These are phyloP conservation scores for Pterocles burchelli DNA, from an alignment of 2,113 vertebrate genomes.

Conservation along the genomic window DNA sequence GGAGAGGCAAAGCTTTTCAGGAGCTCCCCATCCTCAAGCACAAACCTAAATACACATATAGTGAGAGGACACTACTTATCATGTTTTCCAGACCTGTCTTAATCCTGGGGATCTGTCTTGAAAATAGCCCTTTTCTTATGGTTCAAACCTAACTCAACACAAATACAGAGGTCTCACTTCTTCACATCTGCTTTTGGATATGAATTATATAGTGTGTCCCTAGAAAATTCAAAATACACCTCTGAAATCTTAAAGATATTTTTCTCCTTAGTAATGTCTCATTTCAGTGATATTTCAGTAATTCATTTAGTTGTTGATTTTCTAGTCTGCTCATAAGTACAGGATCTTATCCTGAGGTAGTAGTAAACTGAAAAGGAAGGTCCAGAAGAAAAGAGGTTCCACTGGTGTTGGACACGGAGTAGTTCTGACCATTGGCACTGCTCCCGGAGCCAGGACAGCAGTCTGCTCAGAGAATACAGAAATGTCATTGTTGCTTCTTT, in stretches of 20 bases:
- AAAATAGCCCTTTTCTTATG: background rate
- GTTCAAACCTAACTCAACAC: background rate
- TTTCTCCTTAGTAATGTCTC: background rate
- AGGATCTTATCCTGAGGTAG: background rate
- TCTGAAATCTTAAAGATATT: background rate
- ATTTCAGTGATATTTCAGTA: background rate
- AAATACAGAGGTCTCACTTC: background rate
- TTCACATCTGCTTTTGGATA: background rate
- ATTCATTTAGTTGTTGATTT: background rate
- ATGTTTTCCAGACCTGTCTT: background rate
- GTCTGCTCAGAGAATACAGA: background rate
- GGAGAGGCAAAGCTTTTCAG: background rate
- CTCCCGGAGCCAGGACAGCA: background rate
- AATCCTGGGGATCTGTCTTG: background rate
- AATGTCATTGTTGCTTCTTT: background rate
- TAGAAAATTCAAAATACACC: background rate
- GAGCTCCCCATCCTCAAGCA: background rate
- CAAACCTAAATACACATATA: background rate
- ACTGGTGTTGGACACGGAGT: no score
- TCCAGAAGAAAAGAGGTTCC: background rate
- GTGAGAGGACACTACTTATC: fast-evolving
- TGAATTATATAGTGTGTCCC: background rate
- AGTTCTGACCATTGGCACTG: background rate
- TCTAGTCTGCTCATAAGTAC: background rate
- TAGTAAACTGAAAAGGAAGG: background rate